Evolutionary conservation across 2,888 invertebrate species (phyloP).

Genomic region (Apoderus coryli): DNA sequence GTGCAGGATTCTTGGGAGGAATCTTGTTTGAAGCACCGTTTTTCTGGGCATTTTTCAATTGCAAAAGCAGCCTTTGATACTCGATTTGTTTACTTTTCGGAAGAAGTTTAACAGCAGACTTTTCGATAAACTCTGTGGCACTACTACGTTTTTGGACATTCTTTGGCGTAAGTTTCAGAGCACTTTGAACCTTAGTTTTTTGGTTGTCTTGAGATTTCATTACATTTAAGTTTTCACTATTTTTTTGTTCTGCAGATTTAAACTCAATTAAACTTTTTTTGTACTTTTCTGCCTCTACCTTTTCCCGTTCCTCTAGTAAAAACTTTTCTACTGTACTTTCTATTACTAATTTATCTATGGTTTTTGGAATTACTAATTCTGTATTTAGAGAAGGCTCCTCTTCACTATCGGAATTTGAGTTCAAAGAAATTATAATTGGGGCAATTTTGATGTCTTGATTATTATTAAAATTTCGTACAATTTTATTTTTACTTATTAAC

Average conservation of each 20-base stretch:
- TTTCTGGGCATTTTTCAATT: constrained; percentile 23
- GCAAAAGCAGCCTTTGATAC: constrained; percentile 28
- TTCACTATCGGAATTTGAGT: constrained; percentile 28
- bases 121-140: constrained; percentile 16
- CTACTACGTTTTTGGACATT: constrained; percentile 4
- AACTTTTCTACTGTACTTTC: constrained; percentile 26
- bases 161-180: no score
- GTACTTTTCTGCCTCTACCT: constrained; percentile 26
- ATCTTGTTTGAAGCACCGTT: not conserved
- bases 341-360: constrained; percentile 8
- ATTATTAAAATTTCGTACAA: constrained; percentile 14
- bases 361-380: constrained; percentile 1
- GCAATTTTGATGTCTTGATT: constrained; percentile 20
- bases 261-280: constrained; percentile 5
- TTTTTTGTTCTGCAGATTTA: constrained; percentile 1
- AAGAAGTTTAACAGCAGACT: constrained; percentile 28
- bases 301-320: constrained; percentile 28
- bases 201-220: constrained; percentile 2
- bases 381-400: no score
- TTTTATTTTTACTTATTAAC: constrained; percentile 10
- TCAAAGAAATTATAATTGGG: constrained; percentile 30
- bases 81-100: constrained; percentile 30
- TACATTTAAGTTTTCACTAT: constrained; percentile 4
- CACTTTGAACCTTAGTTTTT: constrained; percentile 3
- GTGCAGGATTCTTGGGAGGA: no score